These are phyloP conservation scores for Neotoma lepida DNA, from an alignment of 2,113 vertebrate species.

Conservation along the genomic window DNA sequence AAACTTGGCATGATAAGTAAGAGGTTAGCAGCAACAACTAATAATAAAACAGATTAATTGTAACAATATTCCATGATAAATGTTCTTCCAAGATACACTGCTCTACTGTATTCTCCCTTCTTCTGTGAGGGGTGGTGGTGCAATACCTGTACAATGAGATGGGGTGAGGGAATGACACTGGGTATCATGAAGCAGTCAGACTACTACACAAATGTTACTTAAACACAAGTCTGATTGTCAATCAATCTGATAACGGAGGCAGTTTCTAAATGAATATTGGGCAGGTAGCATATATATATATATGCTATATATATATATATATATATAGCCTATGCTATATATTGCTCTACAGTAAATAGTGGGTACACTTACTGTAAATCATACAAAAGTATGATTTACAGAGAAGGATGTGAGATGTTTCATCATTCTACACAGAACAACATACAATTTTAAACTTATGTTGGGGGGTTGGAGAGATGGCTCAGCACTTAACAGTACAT, in stretches of 20 bases:
- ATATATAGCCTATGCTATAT: neutral
- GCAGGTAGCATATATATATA: neutral
- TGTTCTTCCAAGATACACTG: neutral
- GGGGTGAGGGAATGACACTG: no score
- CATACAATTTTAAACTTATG: neutral
- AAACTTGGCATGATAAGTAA: neutral
- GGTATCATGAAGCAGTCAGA: neutral
- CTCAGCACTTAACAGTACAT: neutral
- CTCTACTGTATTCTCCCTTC: no score
- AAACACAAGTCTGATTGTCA: neutral
- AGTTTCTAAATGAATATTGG: neutral
- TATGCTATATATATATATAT: neutral
- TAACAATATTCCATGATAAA: neutral
- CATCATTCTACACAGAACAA: neutral
- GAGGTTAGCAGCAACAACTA: neutral
- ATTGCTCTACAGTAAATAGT: neutral
- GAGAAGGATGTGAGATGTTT: neutral
- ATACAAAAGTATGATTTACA: neutral
- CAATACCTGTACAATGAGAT: no score
- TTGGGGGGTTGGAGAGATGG: neutral
- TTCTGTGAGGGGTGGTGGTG: neutral
- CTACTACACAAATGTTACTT: neutral
- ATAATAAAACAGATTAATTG: neutral
- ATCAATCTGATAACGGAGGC: neutral
- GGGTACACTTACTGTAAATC: no score